These are phyloP conservation scores for Valencia hispanica DNA, from an alignment of 2,797 vertebrate genomes.

Conservation along the genomic window DNA sequence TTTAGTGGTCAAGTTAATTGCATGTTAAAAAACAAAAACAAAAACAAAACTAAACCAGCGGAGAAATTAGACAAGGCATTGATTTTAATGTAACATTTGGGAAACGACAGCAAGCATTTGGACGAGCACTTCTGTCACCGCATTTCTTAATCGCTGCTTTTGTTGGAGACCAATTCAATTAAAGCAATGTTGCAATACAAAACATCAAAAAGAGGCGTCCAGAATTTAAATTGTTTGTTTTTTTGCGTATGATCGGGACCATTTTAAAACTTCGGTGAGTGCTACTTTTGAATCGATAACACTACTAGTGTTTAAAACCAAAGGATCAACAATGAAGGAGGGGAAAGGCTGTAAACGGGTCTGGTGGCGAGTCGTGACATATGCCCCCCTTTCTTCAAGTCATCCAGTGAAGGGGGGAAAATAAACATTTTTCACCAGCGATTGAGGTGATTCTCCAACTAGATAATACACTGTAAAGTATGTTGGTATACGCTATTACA, in stretches of 20 bases:
- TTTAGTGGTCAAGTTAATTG: conserved; percentile 14
- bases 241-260: background rate
- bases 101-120: background rate
- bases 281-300: background rate
- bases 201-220: background rate
- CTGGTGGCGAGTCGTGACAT: conserved; percentile 34
- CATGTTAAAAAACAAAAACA: too few species aligned
- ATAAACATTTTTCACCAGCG: background rate
- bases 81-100: background rate
- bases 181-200: background rate
- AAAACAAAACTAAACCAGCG: conserved; percentile 2
- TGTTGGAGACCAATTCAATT: background rate
- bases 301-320: background rate
- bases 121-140: conserved; percentile 1
- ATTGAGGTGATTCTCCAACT: conserved; percentile 8
- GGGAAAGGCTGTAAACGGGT: conserved; percentile 17
- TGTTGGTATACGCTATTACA: background rate
- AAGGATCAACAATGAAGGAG: background rate
- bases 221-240: background rate
- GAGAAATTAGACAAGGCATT: background rate
- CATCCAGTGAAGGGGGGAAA: conserved; percentile 31
- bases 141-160: background rate
- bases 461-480: conserved; percentile 3
- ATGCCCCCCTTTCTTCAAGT: conserved; percentile 22
- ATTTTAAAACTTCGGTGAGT: background rate